phyloP scores from a whole-genome alignment of 1,140 invertebrate species.

The Drosophila persimilis region DNA sequence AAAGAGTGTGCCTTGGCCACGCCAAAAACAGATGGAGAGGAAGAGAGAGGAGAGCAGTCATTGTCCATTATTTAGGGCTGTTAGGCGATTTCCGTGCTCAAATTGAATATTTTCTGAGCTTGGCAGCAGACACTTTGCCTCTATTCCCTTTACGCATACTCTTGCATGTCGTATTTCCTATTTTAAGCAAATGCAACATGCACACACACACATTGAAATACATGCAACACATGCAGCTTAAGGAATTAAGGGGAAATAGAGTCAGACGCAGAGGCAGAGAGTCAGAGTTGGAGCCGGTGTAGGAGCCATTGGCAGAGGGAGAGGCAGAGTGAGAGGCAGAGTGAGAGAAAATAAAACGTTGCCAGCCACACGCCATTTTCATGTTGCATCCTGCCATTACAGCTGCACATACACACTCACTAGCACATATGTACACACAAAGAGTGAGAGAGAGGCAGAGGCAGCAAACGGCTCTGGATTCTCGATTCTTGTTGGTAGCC shows the following conservation, averaged over 20 bases:
- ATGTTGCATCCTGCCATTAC: constrained; percentile 79
- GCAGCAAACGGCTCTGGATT: constrained; percentile 23
- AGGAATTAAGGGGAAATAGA: constrained; percentile 1
- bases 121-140: neutral
- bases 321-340: constrained; percentile 21
- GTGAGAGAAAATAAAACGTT: constrained; percentile 74
- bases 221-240: neutral
- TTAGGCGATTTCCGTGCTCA: constrained; percentile 65
- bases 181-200: constrained; percentile 35
- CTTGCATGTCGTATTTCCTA: constrained; percentile 43
- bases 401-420: constrained; percentile 30
- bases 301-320: constrained; percentile 9
- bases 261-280: neutral
- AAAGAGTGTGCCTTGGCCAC: no score
- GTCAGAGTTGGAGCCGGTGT: constrained; percentile 7
- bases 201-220: no score
- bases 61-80: constrained; percentile 64
- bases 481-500: constrained; percentile 7
- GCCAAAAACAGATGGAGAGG: neutral
- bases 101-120: constrained; percentile 64
- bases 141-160: neutral
- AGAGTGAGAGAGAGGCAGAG: neutral
- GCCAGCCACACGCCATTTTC: constrained; percentile 77
- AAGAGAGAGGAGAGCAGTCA: constrained; percentile 6
- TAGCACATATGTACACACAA: constrained; percentile 1